Base-by-base conservation (phyloP, 1,140 invertebrate genomes). In the Drosophila bocki region DNA sequence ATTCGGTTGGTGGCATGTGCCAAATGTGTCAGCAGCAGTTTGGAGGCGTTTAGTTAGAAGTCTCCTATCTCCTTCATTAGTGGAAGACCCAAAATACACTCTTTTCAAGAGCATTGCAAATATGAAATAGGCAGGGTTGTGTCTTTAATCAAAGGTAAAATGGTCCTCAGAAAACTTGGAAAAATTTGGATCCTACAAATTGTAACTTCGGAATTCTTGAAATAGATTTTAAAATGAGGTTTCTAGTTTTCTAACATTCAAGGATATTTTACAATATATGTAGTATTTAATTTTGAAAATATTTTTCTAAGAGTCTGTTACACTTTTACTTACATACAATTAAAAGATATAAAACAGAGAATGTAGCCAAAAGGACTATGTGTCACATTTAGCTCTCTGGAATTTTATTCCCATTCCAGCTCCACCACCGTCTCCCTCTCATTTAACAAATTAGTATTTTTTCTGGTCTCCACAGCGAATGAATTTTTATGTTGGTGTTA, bases 1-100 rank as follows among this genome's bases (percentile, higher is more conserved):
- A 26, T 39, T 39, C 51, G 13, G 19, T 56, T 32, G 53, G 47
- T 64, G 63, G 50, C 76, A 74, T 88, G 83, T 83, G 84, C 80
- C 84, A 78, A 88, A 80, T 88, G 84, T 88, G 83, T 83, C 80
- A 88, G 82, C 48, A 60, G 58, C 71, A 69, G 63, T 77, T 64
- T 54, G 50, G 32, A 54, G 58, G 41, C 57, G 48, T 41, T 75
- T 48, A 69, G 50, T 77, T 68, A 41, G 37, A 19, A 53, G 67
- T 68, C 47, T 45, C 13, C 22, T 11, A 26, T 15, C 19, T 39
- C 22, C 33, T 32, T 12, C 33, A 39, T 17, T 7, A 64, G 29
- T 6, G 11, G 9, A 22, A n/a, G 8, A 6, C 51, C 26, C 4
- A 0, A 54, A 54, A 37, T 39, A 39, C 53, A 37, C 53, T 54